Evolutionary conservation across 2,797 vertebrate species (phyloP).

Genomic region (Myoxocephalus aenaeus): DNA sequence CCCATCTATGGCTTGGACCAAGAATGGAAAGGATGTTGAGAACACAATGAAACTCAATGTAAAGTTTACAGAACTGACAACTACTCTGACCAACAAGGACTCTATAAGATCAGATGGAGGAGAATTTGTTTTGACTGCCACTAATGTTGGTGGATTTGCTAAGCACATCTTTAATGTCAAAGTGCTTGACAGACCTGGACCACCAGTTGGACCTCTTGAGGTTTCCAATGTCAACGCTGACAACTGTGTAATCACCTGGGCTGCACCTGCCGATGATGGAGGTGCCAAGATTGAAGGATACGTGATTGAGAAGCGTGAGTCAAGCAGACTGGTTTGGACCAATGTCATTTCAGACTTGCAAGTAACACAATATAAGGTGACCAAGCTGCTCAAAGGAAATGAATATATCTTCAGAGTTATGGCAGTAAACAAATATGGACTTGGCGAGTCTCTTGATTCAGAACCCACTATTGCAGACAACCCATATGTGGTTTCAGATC

Average conservation of each 20-base stretch:
- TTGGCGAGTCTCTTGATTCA: slow-evolving; percentile 95
- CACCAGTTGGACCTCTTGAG: slow-evolving; percentile 91
- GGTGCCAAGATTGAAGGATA: slow-evolving; percentile 96
- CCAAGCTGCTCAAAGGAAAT: slow-evolving; percentile 96
- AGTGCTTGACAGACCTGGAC: slow-evolving; percentile 96
- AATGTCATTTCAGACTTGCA: slow-evolving; percentile 90
- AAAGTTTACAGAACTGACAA: slow-evolving; percentile 92
- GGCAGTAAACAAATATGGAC: slow-evolving; percentile 97
- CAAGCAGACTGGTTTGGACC: slow-evolving; percentile 97
- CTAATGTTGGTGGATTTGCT: slow-evolving; percentile 96
- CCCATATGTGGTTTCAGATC: slow-evolving; percentile 91
- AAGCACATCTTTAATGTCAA: slow-evolving; percentile 97
- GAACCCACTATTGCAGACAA: slow-evolving; percentile 92
- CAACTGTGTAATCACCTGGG: slow-evolving; percentile 93
- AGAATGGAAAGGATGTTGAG: slow-evolving; percentile 95
- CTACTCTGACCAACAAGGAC: slow-evolving; percentile 93
- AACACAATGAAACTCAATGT: slow-evolving; percentile 92
- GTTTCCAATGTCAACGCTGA: slow-evolving; percentile 92
- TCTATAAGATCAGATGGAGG: slow-evolving; percentile 93
- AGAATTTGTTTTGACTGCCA: slow-evolving; percentile 93
- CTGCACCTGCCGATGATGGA: slow-evolving; percentile 93
- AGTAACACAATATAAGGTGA: slow-evolving; percentile 90
- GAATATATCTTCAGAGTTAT: slow-evolving; percentile 99
- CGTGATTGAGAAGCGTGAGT: slow-evolving; percentile 96
- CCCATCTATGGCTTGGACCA: slow-evolving; percentile 95